Evolutionary conservation across 2,797 vertebrate genomes (phyloP), one percentile per base, ranked within the genome.

Genomic region (Melanotaenia trifasciata): DNA sequence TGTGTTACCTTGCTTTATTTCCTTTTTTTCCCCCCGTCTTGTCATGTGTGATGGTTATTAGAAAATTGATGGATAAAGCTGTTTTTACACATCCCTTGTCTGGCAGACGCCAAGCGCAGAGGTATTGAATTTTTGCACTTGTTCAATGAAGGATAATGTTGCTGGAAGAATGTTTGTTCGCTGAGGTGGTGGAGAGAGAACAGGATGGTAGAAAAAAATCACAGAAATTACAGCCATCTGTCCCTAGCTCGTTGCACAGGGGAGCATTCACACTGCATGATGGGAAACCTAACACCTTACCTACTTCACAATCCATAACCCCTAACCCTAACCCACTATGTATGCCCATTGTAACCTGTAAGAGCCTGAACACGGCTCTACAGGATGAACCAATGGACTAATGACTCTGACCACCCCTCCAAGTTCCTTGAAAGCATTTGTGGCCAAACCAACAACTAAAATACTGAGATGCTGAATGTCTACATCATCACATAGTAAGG

Each of bases 91-190:
- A 70, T 79, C 74, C 72, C 60, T 30, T 83, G 84, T 85, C 85
- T 79, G 76, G 74, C 33, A n/a, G 85, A 90, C 67, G 61, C 74
- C 82, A 79, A 78, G 58, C 47, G 50, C 60, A 61, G 71, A 62
- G 54, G 51, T 90, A 88, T 88, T 88, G 88, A 70, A 88, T 91
- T 91, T 87, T 79, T 81, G 65, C 63, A 58, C 76, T 75, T 78
- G 80, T 78, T 91, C 83, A 87, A 63, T 81, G 72, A 57, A 83
- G 84, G 68, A 64, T 83, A 85, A 87, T 84, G 80, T 80, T 87
- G 81, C 83, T 35, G 70, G 82, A 79, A 66, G 35, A 66, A 69
- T 57, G 72, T 78, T 61, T 58, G 54, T 78, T 71, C 35, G 53
- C 14, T 7, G 9, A n/a, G 5, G n/a, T 38, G 13, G 43, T 8